These are phyloP conservation scores for Tenebrosternarchus preto DNA, from an alignment of 2,113 vertebrate genomes.

Conservation along the genomic window DNA sequence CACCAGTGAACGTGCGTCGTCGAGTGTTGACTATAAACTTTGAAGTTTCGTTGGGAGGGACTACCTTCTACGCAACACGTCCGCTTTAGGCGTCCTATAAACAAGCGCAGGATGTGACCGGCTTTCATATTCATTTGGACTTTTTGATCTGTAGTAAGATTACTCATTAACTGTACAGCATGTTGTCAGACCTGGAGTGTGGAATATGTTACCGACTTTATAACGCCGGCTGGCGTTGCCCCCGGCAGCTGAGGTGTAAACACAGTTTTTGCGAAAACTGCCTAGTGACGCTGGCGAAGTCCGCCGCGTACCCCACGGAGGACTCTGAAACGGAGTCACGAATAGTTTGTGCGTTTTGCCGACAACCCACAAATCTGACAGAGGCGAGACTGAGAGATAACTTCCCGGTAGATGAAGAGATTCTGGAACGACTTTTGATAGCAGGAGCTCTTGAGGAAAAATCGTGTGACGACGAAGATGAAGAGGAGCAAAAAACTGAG, in stretches of 20 bases:
- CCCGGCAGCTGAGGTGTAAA: conserved; percentile 67
- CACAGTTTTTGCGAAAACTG: conserved; percentile 77
- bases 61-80: too few relatives aligned
- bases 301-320: background rate
- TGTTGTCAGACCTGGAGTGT: conserved; percentile 72
- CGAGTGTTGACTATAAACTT: too few relatives aligned
- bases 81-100: too few relatives aligned
- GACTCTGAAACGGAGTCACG: background rate
- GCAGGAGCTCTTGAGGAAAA: conserved; percentile 49
- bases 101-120: too few relatives aligned
- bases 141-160: background rate
- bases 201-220: conserved; percentile 71
- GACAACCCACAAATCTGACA: conserved; percentile 58
- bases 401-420: conserved; percentile 64
- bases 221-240: conserved; percentile 67
- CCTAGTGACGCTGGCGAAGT: conserved; percentile 55
- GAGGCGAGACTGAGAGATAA: conserved; percentile 40
- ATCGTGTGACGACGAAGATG: conserved; percentile 18
- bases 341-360: conserved; percentile 72
- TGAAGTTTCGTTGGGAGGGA: too few relatives aligned
- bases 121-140: too few relatives aligned
- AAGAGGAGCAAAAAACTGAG: conserved; percentile 31
- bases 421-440: conserved; percentile 54
- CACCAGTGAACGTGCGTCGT: too few relatives aligned
- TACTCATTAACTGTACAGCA: background rate